Percentiles rank a stretch among this genome's conserved stretches.
Evolutionary conservation across 2,113 vertebrate species (phyloP).

Genomic region (Gila orcuttii): DNA sequence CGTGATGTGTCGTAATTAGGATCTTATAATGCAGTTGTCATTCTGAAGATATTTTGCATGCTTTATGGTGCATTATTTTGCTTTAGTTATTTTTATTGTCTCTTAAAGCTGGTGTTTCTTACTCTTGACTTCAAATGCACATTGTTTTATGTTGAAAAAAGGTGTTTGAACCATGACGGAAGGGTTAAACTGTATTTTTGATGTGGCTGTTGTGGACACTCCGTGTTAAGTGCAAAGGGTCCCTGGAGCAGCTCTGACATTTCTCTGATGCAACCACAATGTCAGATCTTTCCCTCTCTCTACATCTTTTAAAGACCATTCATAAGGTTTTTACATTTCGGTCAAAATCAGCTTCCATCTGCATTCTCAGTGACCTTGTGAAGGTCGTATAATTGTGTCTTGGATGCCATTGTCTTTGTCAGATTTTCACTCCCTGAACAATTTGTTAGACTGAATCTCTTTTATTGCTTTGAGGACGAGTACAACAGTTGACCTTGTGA

Average conservation of each 20-base stretch:
- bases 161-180: background rate
- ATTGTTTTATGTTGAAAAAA: background rate
- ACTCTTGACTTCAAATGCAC: background rate
- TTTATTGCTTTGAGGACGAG: conserved; percentile 14
- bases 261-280: conserved; percentile 40
- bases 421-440: background rate
- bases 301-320: background rate
- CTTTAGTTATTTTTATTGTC: background rate
- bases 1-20: too few relatives aligned
- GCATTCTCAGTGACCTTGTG: conserved; percentile 17
- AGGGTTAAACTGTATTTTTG: background rate
- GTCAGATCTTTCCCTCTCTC: background rate
- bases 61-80: background rate
- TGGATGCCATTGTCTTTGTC: background rate
- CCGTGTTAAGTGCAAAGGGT: conserved; percentile 34
- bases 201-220: background rate
- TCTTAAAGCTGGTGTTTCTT: background rate
- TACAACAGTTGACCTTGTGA: conserved; percentile 48
- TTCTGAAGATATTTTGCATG: background rate
- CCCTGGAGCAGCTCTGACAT: conserved; percentile 39
- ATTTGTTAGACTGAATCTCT: background rate
- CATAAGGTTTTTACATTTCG: background rate
- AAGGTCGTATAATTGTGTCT: background rate
- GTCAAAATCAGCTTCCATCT: background rate
- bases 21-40: background rate